Percentiles rank a stretch among this genome's conserved stretches.
Evolutionary conservation across 23 tunicate species (phyloP).

Genomic region (Trididemnum miniatum): DNA sequence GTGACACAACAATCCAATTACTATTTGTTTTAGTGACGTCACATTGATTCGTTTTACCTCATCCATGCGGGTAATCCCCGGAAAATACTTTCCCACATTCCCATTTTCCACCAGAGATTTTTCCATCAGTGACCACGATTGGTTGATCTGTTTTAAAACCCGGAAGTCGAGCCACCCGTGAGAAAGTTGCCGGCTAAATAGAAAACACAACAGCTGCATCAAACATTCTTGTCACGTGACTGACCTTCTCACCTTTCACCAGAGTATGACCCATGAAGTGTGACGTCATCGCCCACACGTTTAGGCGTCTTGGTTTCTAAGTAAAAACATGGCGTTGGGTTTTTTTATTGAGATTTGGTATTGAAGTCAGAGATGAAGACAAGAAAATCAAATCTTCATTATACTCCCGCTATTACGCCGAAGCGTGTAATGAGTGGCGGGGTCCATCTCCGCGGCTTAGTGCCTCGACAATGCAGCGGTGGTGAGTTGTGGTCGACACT

Average conservation of each 20-base stretch:
- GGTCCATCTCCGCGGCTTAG: no score
- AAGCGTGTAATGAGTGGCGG: no score
- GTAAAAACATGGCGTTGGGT: no score
- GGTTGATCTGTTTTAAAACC: not conserved
- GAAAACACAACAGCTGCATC: not conserved
- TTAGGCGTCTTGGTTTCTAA: no score
- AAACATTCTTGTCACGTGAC: not conserved
- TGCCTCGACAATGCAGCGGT: no score
- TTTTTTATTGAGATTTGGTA: no score
- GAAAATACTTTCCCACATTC: conserved; percentile 48
- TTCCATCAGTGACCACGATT: not conserved
- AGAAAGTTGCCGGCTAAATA: not conserved
- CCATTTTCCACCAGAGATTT: not conserved
- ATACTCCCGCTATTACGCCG: no score
- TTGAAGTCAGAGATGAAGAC: no score
- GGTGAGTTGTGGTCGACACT: no score
- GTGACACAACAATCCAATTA: no score
- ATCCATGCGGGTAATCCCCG: conserved; percentile 26
- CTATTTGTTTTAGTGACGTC: no score
- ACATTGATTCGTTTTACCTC: conserved; percentile 8
- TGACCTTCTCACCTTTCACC: not conserved
- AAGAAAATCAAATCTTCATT: no score
- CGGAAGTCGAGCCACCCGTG: conserved; percentile 60
- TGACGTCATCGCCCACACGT: not conserved
- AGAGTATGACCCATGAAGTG: not conserved